Evolutionary conservation across 1,140 invertebrate species (phyloP), one percentile per base, ranked within the genome.

Genomic region (Hestina assimilis): DNA sequence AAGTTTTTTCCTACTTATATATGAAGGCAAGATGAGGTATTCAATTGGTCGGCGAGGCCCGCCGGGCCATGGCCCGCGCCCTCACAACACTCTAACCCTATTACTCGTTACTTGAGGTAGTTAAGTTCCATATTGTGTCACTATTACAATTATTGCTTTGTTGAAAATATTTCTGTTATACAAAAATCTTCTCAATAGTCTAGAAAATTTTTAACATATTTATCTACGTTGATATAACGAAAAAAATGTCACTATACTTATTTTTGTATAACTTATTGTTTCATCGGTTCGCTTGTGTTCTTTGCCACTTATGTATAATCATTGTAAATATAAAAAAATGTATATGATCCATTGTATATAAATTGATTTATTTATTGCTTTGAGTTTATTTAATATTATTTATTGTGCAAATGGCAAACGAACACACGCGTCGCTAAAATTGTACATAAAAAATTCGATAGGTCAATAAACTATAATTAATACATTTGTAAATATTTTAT

Each of bases 51-150:
- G 28, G 41, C 60, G 40, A 29, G 19, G 28, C 12, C 58, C 59
- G 52, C 47, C 64, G 41, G 29, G 48, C 62, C 40, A 20, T 69
- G 52, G 35, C 42, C 41, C 45, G 48, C 56, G 24, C 63, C 67
- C 71, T 78, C 72, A 72, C 72, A 77, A 75, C 70, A 68, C 69
- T 73, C 64, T 79, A 82, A 79, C 62, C 69, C 70, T 85, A 85
- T 76, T 76, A 81, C 72, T 81, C 69, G 69, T 78, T 79, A 81
- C 61, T 75, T 87, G 84, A 87, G 84, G 84, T 87, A 87, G 84
- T 81, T 83, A 64, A 69, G 79, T 87, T 85, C 59, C 82, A 63
- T 75, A 77, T 75, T 79, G 60, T 75, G 62, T 72, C 57, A 77
- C 60, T 66, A 66, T 69, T 71, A 77, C 54, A 9, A 72, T 78